phyloP scores from a whole-genome alignment of 2,113 vertebrate species.

The Ictalurus furcatus region DNA sequence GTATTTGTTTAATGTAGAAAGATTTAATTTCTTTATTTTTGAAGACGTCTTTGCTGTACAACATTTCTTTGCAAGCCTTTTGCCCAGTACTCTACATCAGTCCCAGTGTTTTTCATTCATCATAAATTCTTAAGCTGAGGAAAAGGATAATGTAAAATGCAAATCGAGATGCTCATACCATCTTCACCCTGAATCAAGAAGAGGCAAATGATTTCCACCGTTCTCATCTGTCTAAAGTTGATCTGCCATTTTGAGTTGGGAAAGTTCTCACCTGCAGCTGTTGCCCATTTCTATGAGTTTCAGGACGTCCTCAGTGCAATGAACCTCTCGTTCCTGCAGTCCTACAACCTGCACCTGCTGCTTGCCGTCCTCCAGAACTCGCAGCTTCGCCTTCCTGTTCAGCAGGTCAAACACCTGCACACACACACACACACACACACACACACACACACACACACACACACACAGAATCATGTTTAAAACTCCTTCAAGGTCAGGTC shows the following conservation, averaged over 20 bases:
- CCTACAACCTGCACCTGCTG: constrained; percentile 98
- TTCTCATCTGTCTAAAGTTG: background rate
- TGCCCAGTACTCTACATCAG: background rate
- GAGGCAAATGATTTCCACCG: background rate
- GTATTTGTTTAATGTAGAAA: too few relatives aligned
- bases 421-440: background rate
- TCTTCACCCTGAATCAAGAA: background rate
- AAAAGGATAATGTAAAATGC: background rate
- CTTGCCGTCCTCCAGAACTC: constrained; percentile 96
- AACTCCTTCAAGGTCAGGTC: background rate
- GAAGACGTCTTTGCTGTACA: too few relatives aligned
- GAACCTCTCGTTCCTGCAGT: constrained; percentile 92
- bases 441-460: background rate
- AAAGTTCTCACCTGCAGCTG: constrained; percentile 87
- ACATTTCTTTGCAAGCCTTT: too few relatives aligned
- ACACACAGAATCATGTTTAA: too few relatives aligned
- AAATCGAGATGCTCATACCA: too few relatives aligned
- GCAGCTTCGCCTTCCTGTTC: constrained; percentile 92
- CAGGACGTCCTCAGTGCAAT: constrained; percentile 95
- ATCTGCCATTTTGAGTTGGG: background rate
- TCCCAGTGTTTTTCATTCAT: background rate
- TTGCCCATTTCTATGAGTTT: constrained; percentile 97
- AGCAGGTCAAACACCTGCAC: constrained; percentile 92
- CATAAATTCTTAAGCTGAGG: background rate
- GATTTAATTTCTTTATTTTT: too few relatives aligned